A percentile compares a stretch with the other conserved stretches of the same genome.
Conservation (phyloP, 2,888 invertebrate species). For the Hylaea fasciaria region DNA sequence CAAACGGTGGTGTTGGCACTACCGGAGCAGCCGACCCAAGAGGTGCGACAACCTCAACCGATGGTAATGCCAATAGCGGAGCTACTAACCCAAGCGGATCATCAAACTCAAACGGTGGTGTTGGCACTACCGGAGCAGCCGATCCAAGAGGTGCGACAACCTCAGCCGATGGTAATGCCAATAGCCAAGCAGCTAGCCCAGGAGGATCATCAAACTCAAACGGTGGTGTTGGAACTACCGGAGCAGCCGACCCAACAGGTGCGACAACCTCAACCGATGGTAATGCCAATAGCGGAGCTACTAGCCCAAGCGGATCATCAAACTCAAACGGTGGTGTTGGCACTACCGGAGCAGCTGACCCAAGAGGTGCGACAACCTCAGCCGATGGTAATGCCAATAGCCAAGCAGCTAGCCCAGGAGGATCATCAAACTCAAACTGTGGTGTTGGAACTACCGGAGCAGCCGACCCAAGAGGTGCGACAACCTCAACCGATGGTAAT, state of each 20-base stretch:
- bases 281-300: not conserved
- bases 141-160: not conserved
- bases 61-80: no score
- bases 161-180: not conserved
- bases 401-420: not conserved
- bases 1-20: no score
- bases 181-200: not conserved
- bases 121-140: not conserved
- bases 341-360: constrained; percentile 1
- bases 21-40: no score
- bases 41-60: no score
- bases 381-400: no score
- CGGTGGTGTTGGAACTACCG: not conserved
- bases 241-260: not conserved
- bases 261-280: not conserved
- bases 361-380: not conserved
- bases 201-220: not conserved
- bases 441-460: not conserved
- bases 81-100: no score
- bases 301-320: not conserved
- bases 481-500: not conserved
- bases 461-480: not conserved
- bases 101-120: not conserved
- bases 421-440: not conserved
- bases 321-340: no score